phyloP scores from a whole-genome alignment of 2,797 vertebrate genomes.

The Tadarida brasiliensis region DNA sequence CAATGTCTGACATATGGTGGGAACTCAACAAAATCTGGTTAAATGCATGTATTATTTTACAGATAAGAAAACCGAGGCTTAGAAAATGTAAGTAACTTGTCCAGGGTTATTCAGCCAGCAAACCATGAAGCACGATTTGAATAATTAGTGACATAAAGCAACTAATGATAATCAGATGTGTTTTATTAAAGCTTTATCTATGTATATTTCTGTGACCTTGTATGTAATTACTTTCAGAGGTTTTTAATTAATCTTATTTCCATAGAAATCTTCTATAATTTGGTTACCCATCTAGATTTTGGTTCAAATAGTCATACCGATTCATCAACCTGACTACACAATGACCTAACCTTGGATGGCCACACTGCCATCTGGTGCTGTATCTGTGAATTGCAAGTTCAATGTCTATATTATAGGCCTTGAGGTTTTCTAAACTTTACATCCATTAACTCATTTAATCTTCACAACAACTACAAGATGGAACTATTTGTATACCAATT shows the following conservation, averaged over 20 bases:
- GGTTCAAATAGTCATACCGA: not conserved
- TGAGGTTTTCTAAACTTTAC: not conserved
- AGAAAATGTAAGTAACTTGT: not conserved
- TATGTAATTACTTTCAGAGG: not conserved
- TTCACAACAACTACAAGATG: not conserved
- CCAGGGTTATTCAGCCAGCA: not conserved
- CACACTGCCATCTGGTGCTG: constrained; percentile 75
- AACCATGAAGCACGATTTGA: not conserved
- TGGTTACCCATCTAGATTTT: not conserved
- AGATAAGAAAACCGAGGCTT: constrained; percentile 27
- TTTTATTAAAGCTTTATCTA: constrained; percentile 5
- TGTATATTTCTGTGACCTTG: not conserved
- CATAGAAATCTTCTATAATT: constrained; percentile 19
- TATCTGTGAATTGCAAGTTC: constrained; percentile 53
- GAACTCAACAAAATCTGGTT: not conserved
- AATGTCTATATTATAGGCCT: not conserved
- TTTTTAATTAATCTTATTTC: constrained; percentile 34
- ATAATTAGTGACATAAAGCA: not conserved
- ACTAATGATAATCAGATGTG: not conserved
- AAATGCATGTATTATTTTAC: not conserved
- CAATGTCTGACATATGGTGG: not conserved
- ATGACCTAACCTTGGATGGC: not conserved
- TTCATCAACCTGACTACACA: not conserved
- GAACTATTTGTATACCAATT: not conserved
- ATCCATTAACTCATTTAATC: not conserved